phyloP scores from a whole-genome alignment of 1,140 invertebrate species.

The Drosophila carrolli region DNA sequence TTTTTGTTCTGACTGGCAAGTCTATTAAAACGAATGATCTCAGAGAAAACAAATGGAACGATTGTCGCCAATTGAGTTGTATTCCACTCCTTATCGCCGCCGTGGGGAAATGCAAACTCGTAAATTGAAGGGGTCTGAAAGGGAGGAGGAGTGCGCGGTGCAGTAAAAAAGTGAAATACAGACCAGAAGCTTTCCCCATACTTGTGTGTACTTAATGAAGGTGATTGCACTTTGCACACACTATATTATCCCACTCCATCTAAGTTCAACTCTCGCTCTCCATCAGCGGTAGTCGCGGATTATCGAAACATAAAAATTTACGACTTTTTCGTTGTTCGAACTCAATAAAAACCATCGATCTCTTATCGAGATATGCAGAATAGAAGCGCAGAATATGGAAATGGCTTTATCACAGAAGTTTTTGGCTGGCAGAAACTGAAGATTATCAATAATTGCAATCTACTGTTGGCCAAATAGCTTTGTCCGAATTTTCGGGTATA shows the following conservation, averaged over 20 bases:
- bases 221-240: conserved; percentile 53
- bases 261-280: not conserved
- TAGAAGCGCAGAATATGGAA: conserved; percentile 23
- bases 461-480: conserved; percentile 34
- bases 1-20: conserved; percentile 34
- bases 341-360: conserved; percentile 25
- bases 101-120: conserved; percentile 25
- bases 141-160: conserved; percentile 1
- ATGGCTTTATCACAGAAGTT: conserved; percentile 25
- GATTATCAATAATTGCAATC: conserved; percentile 55
- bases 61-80: conserved; percentile 60
- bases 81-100: conserved; percentile 47
- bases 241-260: not conserved
- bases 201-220: conserved; percentile 31
- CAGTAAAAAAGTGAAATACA: conserved; percentile 35
- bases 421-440: not conserved
- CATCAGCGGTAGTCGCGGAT: conserved; percentile 29
- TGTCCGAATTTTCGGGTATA: conserved; percentile 32
- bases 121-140: conserved; percentile 22
- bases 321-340: conserved; percentile 22
- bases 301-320: conserved; percentile 26
- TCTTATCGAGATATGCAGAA: conserved; percentile 18
- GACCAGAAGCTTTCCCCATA: conserved; percentile 8
- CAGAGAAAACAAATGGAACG: conserved; percentile 59
- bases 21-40: conserved; percentile 61